Base-by-base conservation (phyloP, 1,140 invertebrate genomes). In the Frieseomelitta varia region DNA sequence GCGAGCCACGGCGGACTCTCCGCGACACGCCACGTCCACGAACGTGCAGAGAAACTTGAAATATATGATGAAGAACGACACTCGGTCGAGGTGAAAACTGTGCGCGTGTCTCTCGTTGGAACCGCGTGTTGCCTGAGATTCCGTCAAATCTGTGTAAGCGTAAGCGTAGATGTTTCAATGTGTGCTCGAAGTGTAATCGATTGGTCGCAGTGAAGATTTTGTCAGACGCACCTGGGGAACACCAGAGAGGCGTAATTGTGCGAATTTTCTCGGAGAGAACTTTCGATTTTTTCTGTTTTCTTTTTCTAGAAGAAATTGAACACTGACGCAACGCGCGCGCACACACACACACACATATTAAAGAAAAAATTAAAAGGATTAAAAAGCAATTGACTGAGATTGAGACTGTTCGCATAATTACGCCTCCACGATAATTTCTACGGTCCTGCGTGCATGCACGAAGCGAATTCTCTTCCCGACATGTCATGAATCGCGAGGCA, bases 91-190 rank as follows among this genome's bases (percentile, higher is more conserved):
- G 34, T 34, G 2, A 34, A 34, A 34, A 47, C 6, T 47, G 39
- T 47, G 39, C 8, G 39, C 8, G 39, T 47, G 8, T 8, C 6
- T 47, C 6, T 63, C 34, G 51, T 67, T 53, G 58, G 75, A n/a
- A n/a, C n/a, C 4, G 34, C 24, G 63, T 65, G 61, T 30, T 8
- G 76, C 24, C 34, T 51, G 79, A 87, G 81, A 87, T 77, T 90
- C 87, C 87, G 81, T 71, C 76, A 79, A 12, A 73, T 86, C 75
- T 71, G 85, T 87, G 47, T 71, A 81, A 82, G 47, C 87, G 77
- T 84, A 86, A 86, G 77, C 74, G 53, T 88, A 89, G 71, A 83
- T 86, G 84, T 89, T 88, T 88, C 67, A 81, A 34, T 71, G 78
- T 87, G 74, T 79, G 87, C 58, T 81, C 58, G 84, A 86, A 84